Evolutionary conservation across 1,140 invertebrate genomes (phyloP), one percentile per base, ranked within the genome.

Genomic region (Zaprionus ornatus): DNA sequence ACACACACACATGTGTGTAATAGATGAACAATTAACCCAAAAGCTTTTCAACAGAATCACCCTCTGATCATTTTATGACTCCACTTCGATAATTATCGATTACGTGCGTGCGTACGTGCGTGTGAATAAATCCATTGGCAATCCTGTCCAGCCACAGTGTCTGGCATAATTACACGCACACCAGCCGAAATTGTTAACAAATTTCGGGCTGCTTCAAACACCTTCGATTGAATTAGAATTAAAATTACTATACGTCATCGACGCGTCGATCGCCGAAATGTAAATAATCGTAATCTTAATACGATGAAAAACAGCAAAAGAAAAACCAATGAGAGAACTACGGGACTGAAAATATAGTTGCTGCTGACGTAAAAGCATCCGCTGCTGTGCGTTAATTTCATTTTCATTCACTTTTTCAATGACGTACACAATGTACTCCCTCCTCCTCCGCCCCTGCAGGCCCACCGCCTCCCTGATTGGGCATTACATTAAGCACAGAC

Each of bases 281-380:
- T 85, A 81, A 82, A 82, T 85, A 86, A 82, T 86, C 82, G 71
- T 62, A 79, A 85, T 86, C 66, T 72, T 86, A 85, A 86, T 86
- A 87, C 63, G 64, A 35, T 54, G 21, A 60, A 69, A 77, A 77
- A 72, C 68, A 71, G 54, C 50, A 68, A 29, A 75, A 75, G 69
- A 25, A 17, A 63, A 63, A 23, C n/a, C 35, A 54, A 25, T 15
- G 10, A 45, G 54, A 37, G 48, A 40, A 17, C 13, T 54, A 52
- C 4, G 35, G 13, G 29, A 10, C 27, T 45, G 48, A 17, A 29
- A 55, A 45, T 56, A 27, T 67, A 42, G 64, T 86, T 66, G 32
- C 17, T 59, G 74, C 70, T 77, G 74, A 77, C 74, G 74, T 73
- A 77, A 73, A 77, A 66, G 63, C 67, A 45, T 29, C 45, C n/a